Evolutionary conservation across 1,140 invertebrate genomes (phyloP).

Genomic region (Fopius arisanus): DNA sequence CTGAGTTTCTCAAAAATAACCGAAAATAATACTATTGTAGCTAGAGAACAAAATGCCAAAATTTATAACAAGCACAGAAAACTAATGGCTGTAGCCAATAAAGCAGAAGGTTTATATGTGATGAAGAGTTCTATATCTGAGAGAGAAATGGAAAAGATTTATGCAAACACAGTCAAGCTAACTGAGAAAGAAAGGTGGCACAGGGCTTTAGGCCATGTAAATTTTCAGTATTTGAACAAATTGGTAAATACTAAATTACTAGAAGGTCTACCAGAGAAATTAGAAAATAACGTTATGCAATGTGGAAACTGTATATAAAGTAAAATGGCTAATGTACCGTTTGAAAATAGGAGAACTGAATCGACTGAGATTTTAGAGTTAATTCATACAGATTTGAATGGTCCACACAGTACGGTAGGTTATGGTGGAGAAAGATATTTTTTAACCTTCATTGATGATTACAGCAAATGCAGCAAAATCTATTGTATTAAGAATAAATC

Average conservation of each 20-base stretch:
- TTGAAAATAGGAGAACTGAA: slow-evolving; percentile 28
- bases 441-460: slow-evolving; percentile 36
- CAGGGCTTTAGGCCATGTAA: neutral
- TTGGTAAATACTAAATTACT: slow-evolving; percentile 30
- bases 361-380: slow-evolving; percentile 31
- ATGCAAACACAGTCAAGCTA: neutral
- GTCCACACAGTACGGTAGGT: slow-evolving; percentile 24
- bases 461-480: slow-evolving; percentile 32
- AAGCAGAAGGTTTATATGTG: slow-evolving; percentile 30
- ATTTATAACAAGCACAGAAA: slow-evolving; percentile 26
- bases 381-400: slow-evolving; percentile 32
- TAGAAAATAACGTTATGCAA: slow-evolving; percentile 25
- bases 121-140: slow-evolving; percentile 24
- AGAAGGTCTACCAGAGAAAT: slow-evolving; percentile 21
- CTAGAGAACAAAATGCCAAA: slow-evolving; percentile 25
- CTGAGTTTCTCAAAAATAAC: slow-evolving; percentile 32
- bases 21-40: slow-evolving; percentile 32
- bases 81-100: slow-evolving; percentile 23
- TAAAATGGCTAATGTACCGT: slow-evolving; percentile 37
- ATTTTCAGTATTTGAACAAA: slow-evolving; percentile 23
- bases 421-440: slow-evolving; percentile 32
- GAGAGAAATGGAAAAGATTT: too few relatives aligned
- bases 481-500: slow-evolving; percentile 30
- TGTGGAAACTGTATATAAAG: slow-evolving; percentile 22
- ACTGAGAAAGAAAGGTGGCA: slow-evolving; percentile 33